Evolutionary conservation across 2,797 vertebrate species (phyloP), one percentile per base, ranked within the genome.

Genomic region (Chloroceryle inda): DNA sequence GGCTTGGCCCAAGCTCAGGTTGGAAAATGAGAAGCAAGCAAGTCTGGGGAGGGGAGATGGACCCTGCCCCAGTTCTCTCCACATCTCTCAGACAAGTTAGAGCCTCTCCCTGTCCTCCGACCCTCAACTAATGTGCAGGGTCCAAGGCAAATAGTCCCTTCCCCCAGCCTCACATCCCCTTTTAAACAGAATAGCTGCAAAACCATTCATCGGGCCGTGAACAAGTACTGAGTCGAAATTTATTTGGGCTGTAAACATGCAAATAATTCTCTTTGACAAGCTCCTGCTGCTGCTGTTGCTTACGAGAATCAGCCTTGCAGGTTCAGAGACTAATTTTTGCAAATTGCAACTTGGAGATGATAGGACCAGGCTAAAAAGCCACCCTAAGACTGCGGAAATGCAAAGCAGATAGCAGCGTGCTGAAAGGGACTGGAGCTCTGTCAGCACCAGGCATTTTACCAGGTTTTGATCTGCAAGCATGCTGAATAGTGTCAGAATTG

Each of bases 261-360:
- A 91, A 93, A 87, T 92, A 62, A 79, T 69, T 87, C 78, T 63
- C 86, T 85, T 44, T 79, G 86, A 75, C 81, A 89, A 79, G 94
- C 52, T 94, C 81, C 89, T 40, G 44, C 77, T 66, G 80, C 67
- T 85, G 49, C 66, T 71, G 22, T 35, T 90, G 85, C 73, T 84
- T n/a, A 33, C 4, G 9, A 56, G 86, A 84, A 82, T 64, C 86
- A 74, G 11, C 87, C 94, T 61, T 74, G 77, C 67, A 67, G 58
- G 61, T 87, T 24, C 71, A 56, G 84, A 79, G 75, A 67, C 44
- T 90, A 73, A 92, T 83, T 87, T 89, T 82, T 93, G 74, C 61
- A 89, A 90, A 95, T 45, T 82, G 47, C 80, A 79, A 47, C 47
- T 74, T 59, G 81, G 94, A 78, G 89, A 62, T 24, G 42, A 44